Evolutionary conservation across 2,888 invertebrate species (phyloP).

Genomic region (Drosophila histrio): DNA sequence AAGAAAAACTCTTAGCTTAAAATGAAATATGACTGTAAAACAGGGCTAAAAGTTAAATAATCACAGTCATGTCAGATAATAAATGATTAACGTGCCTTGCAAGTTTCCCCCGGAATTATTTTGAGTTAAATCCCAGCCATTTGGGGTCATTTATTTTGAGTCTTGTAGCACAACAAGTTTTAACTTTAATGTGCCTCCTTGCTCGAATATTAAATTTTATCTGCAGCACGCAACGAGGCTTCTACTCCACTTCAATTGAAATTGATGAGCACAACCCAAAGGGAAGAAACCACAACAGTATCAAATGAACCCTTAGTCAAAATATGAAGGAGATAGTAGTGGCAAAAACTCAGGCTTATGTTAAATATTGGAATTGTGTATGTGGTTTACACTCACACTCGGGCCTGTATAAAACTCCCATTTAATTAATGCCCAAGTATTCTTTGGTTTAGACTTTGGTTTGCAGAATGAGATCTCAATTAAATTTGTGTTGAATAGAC

Average conservation of each 20-base stretch:
- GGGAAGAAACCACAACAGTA: background rate
- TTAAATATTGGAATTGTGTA: background rate
- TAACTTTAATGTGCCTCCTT: constrained; percentile 20
- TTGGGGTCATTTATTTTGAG: constrained; percentile 58
- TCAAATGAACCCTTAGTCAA: constrained; percentile 7
- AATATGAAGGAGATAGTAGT: background rate
- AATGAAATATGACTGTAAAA: constrained; percentile 64
- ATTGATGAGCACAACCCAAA: constrained; percentile 55
- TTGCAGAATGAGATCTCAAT: background rate
- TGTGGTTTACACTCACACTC: background rate
- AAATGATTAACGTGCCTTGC: constrained; percentile 73
- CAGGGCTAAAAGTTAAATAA: constrained; percentile 72
- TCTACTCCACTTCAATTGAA: constrained; percentile 48
- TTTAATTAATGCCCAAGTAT: constrained; percentile 1
- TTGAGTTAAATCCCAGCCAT: constrained; percentile 25
- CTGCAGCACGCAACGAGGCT: background rate
- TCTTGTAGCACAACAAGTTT: constrained; percentile 7
- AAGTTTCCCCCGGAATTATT: constrained; percentile 1
- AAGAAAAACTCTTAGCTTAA: constrained; percentile 34
- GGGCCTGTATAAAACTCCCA: background rate
- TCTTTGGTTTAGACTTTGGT: background rate
- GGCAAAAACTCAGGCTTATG: background rate
- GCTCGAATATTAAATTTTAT: constrained; percentile 15
- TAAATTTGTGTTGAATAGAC: background rate
- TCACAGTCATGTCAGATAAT: constrained; percentile 78